Evolutionary conservation across 2,888 invertebrate genomes (phyloP).

Genomic region (Macrophya annulata): DNA sequence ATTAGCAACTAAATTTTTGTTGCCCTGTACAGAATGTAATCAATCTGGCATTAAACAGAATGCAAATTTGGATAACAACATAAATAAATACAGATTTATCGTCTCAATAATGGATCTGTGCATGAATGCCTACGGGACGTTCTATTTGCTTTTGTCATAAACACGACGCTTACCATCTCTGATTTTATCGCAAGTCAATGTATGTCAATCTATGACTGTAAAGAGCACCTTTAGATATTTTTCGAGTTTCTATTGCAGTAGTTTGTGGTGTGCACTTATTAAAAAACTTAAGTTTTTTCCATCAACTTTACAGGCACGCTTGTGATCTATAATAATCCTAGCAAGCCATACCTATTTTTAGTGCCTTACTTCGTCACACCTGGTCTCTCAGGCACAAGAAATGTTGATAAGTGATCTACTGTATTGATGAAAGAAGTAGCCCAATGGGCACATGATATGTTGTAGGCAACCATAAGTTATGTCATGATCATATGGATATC

Average conservation of each 20-base stretch:
- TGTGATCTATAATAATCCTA: too few species aligned
- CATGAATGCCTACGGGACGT: neutral
- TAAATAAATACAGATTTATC: neutral
- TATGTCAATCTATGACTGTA: neutral
- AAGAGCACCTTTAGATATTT: neutral
- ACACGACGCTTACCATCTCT: neutral
- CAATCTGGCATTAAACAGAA: neutral
- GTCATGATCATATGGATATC: too few species aligned
- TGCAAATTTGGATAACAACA: neutral
- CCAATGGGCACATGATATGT: too few species aligned
- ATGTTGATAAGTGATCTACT: too few species aligned
- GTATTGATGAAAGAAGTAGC: too few species aligned
- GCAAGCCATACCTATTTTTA: too few species aligned
- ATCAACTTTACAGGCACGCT: neutral
- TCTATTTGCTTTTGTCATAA: neutral
- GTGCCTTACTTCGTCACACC: too few species aligned
- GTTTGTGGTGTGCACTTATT: neutral
- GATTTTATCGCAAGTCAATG: neutral
- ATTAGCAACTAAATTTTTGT: slow-evolving; percentile 87
- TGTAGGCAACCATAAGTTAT: too few species aligned
- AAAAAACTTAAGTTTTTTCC: neutral
- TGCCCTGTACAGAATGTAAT: slow-evolving; percentile 82
- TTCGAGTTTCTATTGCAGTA: neutral
- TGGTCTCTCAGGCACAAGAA: too few species aligned
- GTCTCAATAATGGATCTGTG: neutral